Evolutionary conservation across 2,113 vertebrate genomes (phyloP), one percentile per base, ranked within the genome.

Genomic region (Eulemur rufifrons): DNA sequence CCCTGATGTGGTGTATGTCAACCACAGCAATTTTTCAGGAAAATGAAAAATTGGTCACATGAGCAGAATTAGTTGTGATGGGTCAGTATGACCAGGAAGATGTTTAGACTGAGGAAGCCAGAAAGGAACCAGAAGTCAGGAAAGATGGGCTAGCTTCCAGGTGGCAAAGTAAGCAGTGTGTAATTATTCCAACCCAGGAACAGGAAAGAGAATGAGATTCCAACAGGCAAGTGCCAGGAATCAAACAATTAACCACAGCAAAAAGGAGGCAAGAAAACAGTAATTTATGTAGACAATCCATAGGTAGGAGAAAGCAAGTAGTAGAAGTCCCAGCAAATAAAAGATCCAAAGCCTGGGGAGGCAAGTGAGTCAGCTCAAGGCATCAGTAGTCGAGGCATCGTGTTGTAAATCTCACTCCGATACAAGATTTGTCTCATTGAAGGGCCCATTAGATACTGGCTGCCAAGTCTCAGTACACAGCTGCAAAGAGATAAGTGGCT

Each of bases 401-500:
- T 17, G 34, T 17, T 76, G 32, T 85, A 94, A 96, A 86, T 86
- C 32, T 39, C 29, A 88, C 82, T 91, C 29, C 42, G 13, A 86
- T n/a, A 56, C 3, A 76, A 86, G 69, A 89, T 89, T 52, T 78
- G 34, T 66, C 47, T 91, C 82, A 59, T 59, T 42, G 61, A 96
- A 96, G 66, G 13, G 39, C 27, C 54, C 82, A 18, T 69, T 37
- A 73, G 15, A 17, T 50, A 20, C 64, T 52, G 29, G 32, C 88
- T 88, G 86, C 82, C 69, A 82, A 85, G 39, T 61, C 39, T 89
- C n/a, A 85, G 69, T 52, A 42, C 87, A 92, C 87, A 98, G 92
- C 83, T 94, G n/a, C 80, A 74, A 56, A 78, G 56, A 94, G 25
- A 73, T 17, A 92, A 95, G 83, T 93, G 63, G 61, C 66, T 63